Evolutionary conservation across 2,888 invertebrate species (phyloP).

Genomic region (Suillia variegata): DNA sequence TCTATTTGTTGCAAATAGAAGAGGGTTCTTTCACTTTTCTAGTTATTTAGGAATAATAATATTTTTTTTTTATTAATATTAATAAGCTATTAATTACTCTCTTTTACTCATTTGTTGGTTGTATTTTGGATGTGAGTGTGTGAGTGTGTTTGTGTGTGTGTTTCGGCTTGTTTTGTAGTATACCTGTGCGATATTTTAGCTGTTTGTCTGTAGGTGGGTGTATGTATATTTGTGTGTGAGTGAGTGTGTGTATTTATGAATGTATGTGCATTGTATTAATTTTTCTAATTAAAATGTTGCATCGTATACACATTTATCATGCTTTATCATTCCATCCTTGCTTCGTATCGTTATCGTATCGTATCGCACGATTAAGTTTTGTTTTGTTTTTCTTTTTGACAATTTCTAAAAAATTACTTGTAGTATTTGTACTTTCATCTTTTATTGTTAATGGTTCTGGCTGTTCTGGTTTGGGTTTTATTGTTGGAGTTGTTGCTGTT

Average conservation of each 20-base stretch:
- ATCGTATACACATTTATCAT: slow-evolving; percentile 14
- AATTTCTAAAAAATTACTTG: slow-evolving; percentile 32
- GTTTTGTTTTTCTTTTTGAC: not conserved
- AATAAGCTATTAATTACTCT: not conserved
- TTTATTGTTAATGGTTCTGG: no score
- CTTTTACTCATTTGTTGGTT: not conserved
- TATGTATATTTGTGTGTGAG: slow-evolving; percentile 17
- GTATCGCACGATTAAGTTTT: slow-evolving; percentile 4
- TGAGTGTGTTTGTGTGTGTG: slow-evolving; percentile 12
- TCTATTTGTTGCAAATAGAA: no score
- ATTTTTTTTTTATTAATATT: not conserved
- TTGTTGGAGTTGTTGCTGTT: slow-evolving; percentile 26
- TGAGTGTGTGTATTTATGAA: slow-evolving; percentile 23
- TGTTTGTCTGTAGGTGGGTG: slow-evolving; percentile 14
- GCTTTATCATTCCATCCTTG: slow-evolving; percentile 24
- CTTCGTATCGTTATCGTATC: slow-evolving; percentile 24
- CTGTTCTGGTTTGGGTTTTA: no score
- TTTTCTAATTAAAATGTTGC: slow-evolving; percentile 5
- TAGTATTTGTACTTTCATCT: slow-evolving; percentile 29
- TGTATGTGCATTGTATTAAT: no score
- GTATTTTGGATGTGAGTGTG: slow-evolving; percentile 15
- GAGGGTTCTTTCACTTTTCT: not conserved
- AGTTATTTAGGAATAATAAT: not conserved
- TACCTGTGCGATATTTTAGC: slow-evolving; percentile 2
- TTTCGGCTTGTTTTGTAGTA: no score